Base-by-base conservation (phyloP, 2,888 invertebrate genomes). In the Sympetrum striolatum region DNA sequence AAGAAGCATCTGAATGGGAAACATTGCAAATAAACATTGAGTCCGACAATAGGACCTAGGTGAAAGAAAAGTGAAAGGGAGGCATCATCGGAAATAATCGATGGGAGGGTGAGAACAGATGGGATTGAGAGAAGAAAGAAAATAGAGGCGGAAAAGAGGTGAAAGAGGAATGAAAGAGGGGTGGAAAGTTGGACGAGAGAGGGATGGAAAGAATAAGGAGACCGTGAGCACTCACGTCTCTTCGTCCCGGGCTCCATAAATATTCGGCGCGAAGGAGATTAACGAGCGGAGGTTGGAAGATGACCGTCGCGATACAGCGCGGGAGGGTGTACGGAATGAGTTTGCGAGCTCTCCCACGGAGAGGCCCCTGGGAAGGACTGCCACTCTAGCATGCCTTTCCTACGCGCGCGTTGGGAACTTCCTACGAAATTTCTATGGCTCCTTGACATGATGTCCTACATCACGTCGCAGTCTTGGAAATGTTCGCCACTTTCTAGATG, bases 281-380 rank as follows among this genome's bases (percentile, higher is more conserved):
- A 86, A 86, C 86, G 86, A 86, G 58, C 60, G 12, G 14, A 35
- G 22, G 37, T n/a, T 37, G n/a, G 86, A 58, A 86, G 86, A 86
- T 86, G 86, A 86, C 86, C 86, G 86, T 64, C 60, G 86, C 86
- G 86, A 86, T 86, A 86, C 86, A 60, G 86, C n/a, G 86, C 37
- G 10, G n/a, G 86, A 10, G 35, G 60, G 60, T 35, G 35, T 31
- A 31, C 15, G 31, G 82, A 48, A 35, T 53, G 31, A 22, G 58
- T 35, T 31, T 31, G 53, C n/a, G 58, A 22, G 39, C 39, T 37
- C 80, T 80, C 80, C 39, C 80, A 80, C 80, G 80, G 80, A 73
- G 73, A 37, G 37, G 22, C 79, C 25, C 79, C 31, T 39, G 73
- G 35, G 35, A 37, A 37, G 22, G 80, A 35, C 18, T 53, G 53